These are phyloP conservation scores for Myotis myotis DNA, from an alignment of 2,797 vertebrate species.

Conservation along the genomic window DNA sequence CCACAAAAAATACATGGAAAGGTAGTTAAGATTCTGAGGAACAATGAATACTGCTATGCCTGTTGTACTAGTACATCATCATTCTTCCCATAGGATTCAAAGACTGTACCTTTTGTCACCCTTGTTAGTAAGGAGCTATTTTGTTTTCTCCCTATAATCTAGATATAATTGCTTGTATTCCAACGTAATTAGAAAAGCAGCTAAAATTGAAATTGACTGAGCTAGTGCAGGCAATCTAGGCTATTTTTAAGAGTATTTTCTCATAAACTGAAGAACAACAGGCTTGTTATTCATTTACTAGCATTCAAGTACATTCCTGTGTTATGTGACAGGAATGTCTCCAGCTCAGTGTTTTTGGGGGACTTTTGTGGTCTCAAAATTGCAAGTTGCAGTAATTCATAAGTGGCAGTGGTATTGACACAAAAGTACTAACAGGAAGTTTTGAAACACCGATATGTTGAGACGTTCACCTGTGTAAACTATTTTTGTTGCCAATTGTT, in stretches of 20 bases:
- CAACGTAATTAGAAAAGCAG: background rate
- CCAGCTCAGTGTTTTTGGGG: background rate
- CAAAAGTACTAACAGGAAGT: background rate
- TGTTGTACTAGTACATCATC: accelerated
- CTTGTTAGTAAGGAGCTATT: background rate
- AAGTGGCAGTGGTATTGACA: background rate
- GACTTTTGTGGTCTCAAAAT: background rate
- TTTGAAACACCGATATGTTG: background rate
- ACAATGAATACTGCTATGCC: accelerated
- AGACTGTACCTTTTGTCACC: background rate
- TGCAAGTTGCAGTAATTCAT: background rate
- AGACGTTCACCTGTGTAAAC: background rate
- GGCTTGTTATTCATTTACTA: background rate
- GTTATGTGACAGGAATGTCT: background rate
- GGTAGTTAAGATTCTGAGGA: background rate
- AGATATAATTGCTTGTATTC: background rate
- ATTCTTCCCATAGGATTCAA: background rate
- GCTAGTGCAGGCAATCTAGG: background rate
- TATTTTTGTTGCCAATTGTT: background rate
- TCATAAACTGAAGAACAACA: background rate
- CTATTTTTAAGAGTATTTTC: background rate
- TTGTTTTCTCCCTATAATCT: background rate
- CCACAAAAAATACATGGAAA: background rate
- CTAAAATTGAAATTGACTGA: background rate
- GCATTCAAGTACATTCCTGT: background rate